A percentile compares a stretch with the other conserved stretches of the same genome.
Conservation (phyloP, 2,888 invertebrate genomes). For the Mythimna pallens region DNA sequence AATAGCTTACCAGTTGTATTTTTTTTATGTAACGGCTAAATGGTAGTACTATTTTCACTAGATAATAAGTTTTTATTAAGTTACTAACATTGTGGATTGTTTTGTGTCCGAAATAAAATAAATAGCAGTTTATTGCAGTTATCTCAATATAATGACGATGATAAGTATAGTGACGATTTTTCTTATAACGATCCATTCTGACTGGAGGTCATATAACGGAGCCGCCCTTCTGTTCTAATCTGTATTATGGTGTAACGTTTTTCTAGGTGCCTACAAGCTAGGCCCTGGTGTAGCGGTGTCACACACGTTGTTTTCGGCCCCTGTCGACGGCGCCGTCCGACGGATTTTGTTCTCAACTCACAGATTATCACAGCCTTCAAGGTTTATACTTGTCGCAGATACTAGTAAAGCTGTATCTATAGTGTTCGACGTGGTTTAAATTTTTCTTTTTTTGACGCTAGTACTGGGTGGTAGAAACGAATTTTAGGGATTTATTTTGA, state of each 20-base stretch:
- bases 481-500: not conserved
- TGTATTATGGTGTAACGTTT: not conserved
- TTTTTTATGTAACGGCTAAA: too few species aligned
- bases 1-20: too few species aligned
- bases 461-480: not conserved
- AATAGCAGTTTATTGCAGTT: too few species aligned
- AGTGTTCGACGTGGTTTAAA: not conserved
- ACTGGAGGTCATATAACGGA: not conserved
- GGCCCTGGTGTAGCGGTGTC: not conserved
- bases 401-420: not conserved
- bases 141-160: too few species aligned
- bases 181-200: too few species aligned
- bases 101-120: too few species aligned
- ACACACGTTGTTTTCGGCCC: conserved; percentile 25
- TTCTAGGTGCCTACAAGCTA: not conserved
- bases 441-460: not conserved
- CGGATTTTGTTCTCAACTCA: conserved; percentile 13
- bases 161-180: too few species aligned
- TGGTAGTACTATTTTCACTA: too few species aligned
- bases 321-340: not conserved
- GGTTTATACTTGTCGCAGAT: conserved; percentile 7
- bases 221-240: not conserved
- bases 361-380: conserved; percentile 24
- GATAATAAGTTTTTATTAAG: too few species aligned
- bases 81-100: too few species aligned